Base-by-base conservation (phyloP, 2,113 vertebrate genomes). In the Albula goreensis region DNA sequence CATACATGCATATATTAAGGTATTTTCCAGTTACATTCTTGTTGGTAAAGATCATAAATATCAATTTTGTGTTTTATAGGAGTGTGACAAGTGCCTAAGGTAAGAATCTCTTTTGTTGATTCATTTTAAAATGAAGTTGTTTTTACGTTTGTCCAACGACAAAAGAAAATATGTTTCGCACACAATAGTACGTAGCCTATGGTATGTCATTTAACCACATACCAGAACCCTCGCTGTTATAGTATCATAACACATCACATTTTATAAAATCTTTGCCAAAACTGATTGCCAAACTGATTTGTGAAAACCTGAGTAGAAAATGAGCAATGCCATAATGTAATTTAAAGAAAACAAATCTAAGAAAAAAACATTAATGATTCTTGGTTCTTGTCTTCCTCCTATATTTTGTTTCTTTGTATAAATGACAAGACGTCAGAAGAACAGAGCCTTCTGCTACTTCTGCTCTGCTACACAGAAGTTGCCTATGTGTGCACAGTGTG, bases 41-140 rank as follows among this genome's bases (percentile, higher is more conserved):
- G 8, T 7, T 53, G 7, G 41, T 57, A 5, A 53, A 31, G n/a
- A 12, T 11, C 7, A 50, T 82, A 41, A 41, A 41, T 56, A 41
- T 41, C 41, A 82, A 52, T 52, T 4, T 82, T 41, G 53, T 90
- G 85, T 93, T 90, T 92, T 94, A 83, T 88, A 99, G 98, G 98
- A 99, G 83, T 99, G 98, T 93, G 98, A 99, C 90, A 99, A 99
- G 90, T 99, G 98, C 90, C 97, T 98, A 92, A 97, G 97, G 98
- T 99, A 94, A 96, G 91, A 89, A 41, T 63, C 41, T 41, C 66
- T 83, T 87, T 83, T 83, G 88, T 19, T 57, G n/a, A 82, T 57
- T 57, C 5, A 57, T 31, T 31, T 57, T 56, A 53, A n/a, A 15
- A 8, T 19, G 9, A n/a, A 82, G 0, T 31, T 25, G 31, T 2